Conservation (phyloP, 2,113 vertebrate species). For the Podarcis cretensis region DNA sequence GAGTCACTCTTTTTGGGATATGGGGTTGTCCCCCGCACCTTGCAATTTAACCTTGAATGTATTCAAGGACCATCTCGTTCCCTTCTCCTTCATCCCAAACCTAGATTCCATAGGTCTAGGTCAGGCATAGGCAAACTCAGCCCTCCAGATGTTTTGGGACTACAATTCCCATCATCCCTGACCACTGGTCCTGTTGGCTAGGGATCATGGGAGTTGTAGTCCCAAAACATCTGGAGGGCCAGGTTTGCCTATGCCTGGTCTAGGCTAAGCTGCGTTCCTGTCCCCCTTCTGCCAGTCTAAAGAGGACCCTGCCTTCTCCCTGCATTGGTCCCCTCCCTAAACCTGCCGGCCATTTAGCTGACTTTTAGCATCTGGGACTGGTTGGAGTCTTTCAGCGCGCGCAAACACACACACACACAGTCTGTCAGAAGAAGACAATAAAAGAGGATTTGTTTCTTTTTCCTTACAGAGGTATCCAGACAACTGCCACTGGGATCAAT, state of each 20-base stretch:
- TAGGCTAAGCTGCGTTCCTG: too few species aligned
- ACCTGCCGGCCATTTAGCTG: background rate
- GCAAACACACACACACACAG: too few species aligned
- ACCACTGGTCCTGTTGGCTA: too few species aligned
- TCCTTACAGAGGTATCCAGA: background rate
- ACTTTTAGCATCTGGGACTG: fast-evolving
- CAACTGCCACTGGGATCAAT: constrained; percentile 1
- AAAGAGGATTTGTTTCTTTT: background rate
- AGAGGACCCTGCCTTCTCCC: background rate
- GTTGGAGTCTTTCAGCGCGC: too few species aligned
- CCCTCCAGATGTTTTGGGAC: too few species aligned
- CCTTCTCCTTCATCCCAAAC: background rate
- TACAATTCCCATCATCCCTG: too few species aligned
- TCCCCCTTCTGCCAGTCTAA: background rate
- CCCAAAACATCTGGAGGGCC: too few species aligned
- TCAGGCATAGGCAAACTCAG: too few species aligned
- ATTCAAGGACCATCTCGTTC: background rate
- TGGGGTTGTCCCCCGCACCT: too few species aligned
- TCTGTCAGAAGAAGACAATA: fast-evolving
- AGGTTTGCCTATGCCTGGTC: too few species aligned
- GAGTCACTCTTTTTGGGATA: too few species aligned
- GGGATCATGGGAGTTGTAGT: too few species aligned
- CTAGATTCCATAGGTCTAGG: background rate
- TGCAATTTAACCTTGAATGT: background rate
- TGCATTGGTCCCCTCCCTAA: background rate